Base-by-base conservation (phyloP, 2,797 vertebrate species). In the Labroides dimidiatus region DNA sequence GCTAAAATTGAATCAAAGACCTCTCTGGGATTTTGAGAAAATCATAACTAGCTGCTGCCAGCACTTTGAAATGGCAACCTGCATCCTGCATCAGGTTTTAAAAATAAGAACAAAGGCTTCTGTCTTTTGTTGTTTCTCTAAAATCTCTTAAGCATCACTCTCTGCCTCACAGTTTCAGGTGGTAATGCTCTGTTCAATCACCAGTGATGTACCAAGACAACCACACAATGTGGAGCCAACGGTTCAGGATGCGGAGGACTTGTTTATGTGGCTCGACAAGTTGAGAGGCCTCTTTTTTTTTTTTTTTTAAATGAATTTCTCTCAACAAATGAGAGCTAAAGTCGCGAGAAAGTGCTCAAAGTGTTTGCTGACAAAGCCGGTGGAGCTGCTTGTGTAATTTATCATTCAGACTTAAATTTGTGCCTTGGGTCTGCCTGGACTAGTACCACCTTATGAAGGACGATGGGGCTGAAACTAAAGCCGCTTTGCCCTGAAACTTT, bases 381-480 rank as follows among this genome's bases (percentile, higher is more conserved):
- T 44, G 7, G 59, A 77, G 72, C 58, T 27, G 77, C 60, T 71
- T 54, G 42, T 55, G 77, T 76, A 87, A 93, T 93, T 92, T 80
- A 91, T 91, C 92, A 92, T 75, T 75, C 47, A 2, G 79, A 50
- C 75, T 78, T 81, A 79, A 78, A 84, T 76, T 30, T 79, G 77
- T 70, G 83, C 85, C 73, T 15, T 42, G 62, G 70, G 72, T 84
- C 69, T 52, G 42, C 64, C 81, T 58, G 79, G 73, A 83, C 70
- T 78, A 77, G 75, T 75, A 50, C 75, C 59, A 84, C 81, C 77
- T 57, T 49, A 60, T 72, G 73, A 90, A 89, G 89, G 87, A 88
- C 91, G 89, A 52, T 57, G 71, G 81, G 66, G 66, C 62, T 78
- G 82, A 84, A 70, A 81, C 64, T 61, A 77, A 82, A 83, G 72